phyloP scores from a whole-genome alignment of 1,140 invertebrate genomes.

The Saccostrea echinata region DNA sequence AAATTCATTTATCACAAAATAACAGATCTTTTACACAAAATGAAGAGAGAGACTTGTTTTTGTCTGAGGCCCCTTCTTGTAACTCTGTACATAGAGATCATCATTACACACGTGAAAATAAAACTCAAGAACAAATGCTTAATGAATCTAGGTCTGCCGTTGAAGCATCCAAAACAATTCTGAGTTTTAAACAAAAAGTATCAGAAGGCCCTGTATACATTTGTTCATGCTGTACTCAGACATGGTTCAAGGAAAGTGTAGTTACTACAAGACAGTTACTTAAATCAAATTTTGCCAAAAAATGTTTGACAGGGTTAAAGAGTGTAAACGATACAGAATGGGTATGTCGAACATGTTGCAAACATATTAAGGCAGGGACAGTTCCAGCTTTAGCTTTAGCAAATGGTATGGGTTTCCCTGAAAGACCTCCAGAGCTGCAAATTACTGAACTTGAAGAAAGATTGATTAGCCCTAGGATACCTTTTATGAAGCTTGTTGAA shows the following conservation, averaged over 20 bases:
- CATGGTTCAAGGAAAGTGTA: slow-evolving; percentile 56
- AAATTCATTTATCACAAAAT: neutral
- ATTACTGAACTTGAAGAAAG: slow-evolving; percentile 54
- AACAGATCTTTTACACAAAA: no score
- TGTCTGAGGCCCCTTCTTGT: no score
- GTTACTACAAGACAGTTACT: neutral
- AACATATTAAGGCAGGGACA: slow-evolving; percentile 17
- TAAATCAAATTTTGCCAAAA: neutral
- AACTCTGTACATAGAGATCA: no score
- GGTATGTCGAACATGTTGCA: slow-evolving; percentile 49
- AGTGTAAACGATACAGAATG: slow-evolving; percentile 42
- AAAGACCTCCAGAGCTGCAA: slow-evolving; percentile 47
- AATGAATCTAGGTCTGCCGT: no score
- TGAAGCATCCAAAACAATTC: neutral
- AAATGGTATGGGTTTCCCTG: slow-evolving; percentile 59
- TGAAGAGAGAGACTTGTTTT: no score
- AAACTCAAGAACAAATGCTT: no score
- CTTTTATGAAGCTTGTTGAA: slow-evolving; percentile 62
- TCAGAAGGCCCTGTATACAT: slow-evolving; percentile 41
- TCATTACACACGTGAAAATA: no score
- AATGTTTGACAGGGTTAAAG: neutral
- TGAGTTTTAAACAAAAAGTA: slow-evolving; percentile 34
- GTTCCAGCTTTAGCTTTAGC: slow-evolving; percentile 50
- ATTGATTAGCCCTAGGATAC: slow-evolving; percentile 52
- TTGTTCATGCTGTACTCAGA: slow-evolving; percentile 55